These are phyloP conservation scores for Daphoenositta chrysoptera DNA, from an alignment of 2,113 vertebrate species.

Conservation along the genomic window DNA sequence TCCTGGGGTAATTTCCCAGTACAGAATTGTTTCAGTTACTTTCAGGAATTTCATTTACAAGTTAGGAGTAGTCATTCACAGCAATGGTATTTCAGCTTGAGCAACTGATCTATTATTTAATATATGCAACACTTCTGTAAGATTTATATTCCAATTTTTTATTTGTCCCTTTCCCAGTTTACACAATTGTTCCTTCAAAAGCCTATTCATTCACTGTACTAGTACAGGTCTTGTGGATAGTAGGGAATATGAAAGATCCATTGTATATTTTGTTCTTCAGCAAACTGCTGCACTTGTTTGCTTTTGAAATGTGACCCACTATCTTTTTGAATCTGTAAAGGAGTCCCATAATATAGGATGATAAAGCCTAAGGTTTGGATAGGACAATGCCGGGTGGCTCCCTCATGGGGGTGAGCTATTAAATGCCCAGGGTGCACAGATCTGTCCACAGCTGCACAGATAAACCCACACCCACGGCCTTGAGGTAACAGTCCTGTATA, in stretches of 20 bases:
- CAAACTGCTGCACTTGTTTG: not conserved
- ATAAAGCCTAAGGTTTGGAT: not conserved
- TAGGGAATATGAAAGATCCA: not conserved
- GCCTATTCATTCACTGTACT: not conserved
- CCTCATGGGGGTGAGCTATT: not conserved
- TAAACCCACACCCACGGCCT: not conserved
- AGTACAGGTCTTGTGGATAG: not conserved
- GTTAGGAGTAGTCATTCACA: not conserved
- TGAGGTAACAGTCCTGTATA: not conserved
- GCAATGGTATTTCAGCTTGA: not conserved
- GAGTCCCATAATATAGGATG: not conserved
- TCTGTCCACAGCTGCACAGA: not conserved
- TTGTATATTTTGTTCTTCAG: not conserved
- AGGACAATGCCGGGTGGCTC: not conserved
- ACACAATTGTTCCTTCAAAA: not conserved
- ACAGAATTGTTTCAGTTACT: not conserved
- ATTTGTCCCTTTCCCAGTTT: not conserved
- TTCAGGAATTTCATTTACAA: not conserved
- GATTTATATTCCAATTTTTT: not conserved
- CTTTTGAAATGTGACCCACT: not conserved
- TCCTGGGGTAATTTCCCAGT: not conserved
- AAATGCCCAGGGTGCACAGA: not conserved
- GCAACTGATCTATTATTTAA: not conserved
- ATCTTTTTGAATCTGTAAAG: not conserved
- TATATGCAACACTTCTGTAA: not conserved